Percentiles rank a stretch among this genome's conserved stretches.
Evolutionary conservation across 1,140 invertebrate genomes (phyloP).

Genomic region (Philotrypesis tridentata): DNA sequence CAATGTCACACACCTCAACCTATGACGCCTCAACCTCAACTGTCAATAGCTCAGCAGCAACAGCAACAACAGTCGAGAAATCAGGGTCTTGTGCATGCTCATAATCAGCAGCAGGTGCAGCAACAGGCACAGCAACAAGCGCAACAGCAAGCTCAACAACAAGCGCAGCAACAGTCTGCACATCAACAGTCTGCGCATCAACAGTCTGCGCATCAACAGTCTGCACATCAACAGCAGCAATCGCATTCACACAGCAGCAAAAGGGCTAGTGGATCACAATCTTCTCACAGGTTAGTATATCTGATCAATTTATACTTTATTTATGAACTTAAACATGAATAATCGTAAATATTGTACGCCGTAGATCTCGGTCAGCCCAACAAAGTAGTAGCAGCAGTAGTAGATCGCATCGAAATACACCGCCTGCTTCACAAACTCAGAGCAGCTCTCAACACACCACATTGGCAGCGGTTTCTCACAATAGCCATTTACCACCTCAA

Average conservation of each 20-base stretch:
- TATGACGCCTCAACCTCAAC: slow-evolving; percentile 54
- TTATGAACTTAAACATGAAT: not conserved
- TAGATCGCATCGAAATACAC: slow-evolving; percentile 65
- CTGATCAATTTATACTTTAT: slow-evolving; percentile 7
- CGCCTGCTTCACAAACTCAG: slow-evolving; percentile 63
- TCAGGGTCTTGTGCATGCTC: slow-evolving; percentile 55
- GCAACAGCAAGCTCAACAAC: slow-evolving; percentile 63
- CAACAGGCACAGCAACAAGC: slow-evolving; percentile 58
- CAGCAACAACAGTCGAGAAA: slow-evolving; percentile 60
- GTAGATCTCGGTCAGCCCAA: slow-evolving; percentile 60
- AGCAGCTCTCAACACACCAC: slow-evolving; percentile 27
- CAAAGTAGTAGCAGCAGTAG: slow-evolving; percentile 56
- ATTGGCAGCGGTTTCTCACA: slow-evolving; percentile 48
- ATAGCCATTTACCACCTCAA: slow-evolving; percentile 66
- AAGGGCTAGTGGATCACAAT: slow-evolving; percentile 66
- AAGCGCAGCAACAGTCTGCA: slow-evolving; percentile 61
- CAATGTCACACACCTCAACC: slow-evolving; percentile 53
- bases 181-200: slow-evolving; percentile 60
- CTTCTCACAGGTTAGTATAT: slow-evolving; percentile 64
- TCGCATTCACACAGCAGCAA: slow-evolving; percentile 70
- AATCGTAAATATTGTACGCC: not conserved
- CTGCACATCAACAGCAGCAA: slow-evolving; percentile 65
- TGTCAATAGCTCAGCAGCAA: slow-evolving; percentile 57
- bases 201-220: slow-evolving; percentile 66
- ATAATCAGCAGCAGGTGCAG: slow-evolving; percentile 60